These are phyloP conservation scores for Plutomurus gul DNA, from an alignment of 1,140 invertebrate genomes.

Conservation along the genomic window DNA sequence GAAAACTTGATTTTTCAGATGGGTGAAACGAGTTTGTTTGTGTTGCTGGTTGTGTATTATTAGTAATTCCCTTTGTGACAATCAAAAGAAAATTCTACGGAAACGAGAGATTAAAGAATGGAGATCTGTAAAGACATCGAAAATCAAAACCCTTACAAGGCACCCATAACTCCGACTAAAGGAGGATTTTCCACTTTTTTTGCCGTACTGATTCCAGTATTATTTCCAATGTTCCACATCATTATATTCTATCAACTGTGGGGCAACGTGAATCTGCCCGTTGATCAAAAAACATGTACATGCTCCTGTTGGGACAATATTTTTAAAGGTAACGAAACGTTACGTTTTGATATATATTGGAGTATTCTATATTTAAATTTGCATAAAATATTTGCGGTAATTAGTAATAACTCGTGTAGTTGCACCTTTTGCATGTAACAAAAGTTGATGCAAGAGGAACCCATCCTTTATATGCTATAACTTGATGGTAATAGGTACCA, in stretches of 20 bases:
- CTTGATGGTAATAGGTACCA: too few relatives aligned
- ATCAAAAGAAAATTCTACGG: too few relatives aligned
- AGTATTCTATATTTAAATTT: background rate
- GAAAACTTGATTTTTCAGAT: too few relatives aligned
- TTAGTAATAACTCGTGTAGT: background rate
- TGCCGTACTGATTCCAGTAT: slow-evolving; percentile 58
- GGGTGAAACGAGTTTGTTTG: too few relatives aligned
- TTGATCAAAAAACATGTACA: slow-evolving; percentile 71
- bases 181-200: background rate
- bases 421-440: too few relatives aligned
- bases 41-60: too few relatives aligned
- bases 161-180: background rate
- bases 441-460: too few relatives aligned
- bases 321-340: slow-evolving; percentile 69
- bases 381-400: background rate
- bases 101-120: background rate
- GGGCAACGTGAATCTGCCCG: slow-evolving; percentile 69
- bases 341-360: background rate
- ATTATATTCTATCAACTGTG: slow-evolving; percentile 70
- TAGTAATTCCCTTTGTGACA: too few relatives aligned
- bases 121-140: background rate
- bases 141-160: background rate
- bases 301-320: slow-evolving; percentile 81
- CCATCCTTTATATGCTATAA: too few relatives aligned
- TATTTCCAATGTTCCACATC: slow-evolving; percentile 68